phyloP scores from a whole-genome alignment of 1,140 invertebrate genomes.

The Streblospio benedicti region DNA sequence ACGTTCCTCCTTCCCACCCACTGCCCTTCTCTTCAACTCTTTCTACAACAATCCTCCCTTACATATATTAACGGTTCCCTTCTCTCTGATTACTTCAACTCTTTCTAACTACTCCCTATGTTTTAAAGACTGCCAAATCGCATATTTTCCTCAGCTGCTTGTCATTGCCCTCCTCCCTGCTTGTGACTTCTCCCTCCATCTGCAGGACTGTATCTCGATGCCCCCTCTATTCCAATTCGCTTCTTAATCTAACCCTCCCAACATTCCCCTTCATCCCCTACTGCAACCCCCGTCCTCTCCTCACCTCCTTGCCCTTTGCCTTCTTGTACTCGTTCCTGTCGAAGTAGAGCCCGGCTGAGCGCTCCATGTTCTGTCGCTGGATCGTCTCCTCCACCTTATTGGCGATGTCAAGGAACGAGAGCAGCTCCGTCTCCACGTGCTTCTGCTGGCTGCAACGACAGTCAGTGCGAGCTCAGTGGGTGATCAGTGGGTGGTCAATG shows the following conservation, averaged over 20 bases:
- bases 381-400: conserved; percentile 24
- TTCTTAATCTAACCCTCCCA: background rate
- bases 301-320: too few species aligned
- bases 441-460: too few species aligned
- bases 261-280: conserved; percentile 30
- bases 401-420: conserved; percentile 32
- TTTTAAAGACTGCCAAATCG: too few species aligned
- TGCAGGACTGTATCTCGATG: background rate
- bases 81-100: too few species aligned
- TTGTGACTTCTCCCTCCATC: background rate
- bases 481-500: too few species aligned
- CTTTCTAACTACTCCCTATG: too few species aligned
- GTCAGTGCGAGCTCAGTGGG: too few species aligned
- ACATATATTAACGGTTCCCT: too few species aligned
- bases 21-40: too few species aligned
- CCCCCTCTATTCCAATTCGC: background rate
- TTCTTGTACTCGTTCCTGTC: conserved; percentile 30
- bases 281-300: too few species aligned
- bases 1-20: too few species aligned
- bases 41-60: too few species aligned
- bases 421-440: conserved; percentile 29
- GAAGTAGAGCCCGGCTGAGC: conserved; percentile 27
- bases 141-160: background rate
- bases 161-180: background rate
- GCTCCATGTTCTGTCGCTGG: conserved; percentile 15